Base-by-base conservation (phyloP, 2,797 vertebrate species). In the Tapera naevia region DNA sequence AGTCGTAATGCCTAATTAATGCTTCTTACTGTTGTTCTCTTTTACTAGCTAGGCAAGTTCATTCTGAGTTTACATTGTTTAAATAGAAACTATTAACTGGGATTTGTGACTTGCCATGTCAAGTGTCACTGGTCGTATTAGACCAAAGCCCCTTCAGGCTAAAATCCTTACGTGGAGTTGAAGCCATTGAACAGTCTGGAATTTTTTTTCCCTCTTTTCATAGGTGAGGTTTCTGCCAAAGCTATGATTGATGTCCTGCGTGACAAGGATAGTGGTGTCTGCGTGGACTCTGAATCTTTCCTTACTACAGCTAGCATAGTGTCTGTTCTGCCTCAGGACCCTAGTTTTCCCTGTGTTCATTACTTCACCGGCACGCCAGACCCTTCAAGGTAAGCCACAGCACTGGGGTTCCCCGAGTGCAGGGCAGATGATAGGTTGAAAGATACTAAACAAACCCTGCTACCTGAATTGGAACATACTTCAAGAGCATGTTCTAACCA, bases 341-440 rank as follows among this genome's bases (percentile, higher is more conserved):
- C 94, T 89, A 98, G 94, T 86, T 98, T 87, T n/a, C 97, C 98
- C 0, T 98, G 98, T 90, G 94, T 98, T 85, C 98, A 98, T 94
- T 98, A 98, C 96, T 98, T 98, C 92, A 98, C 98, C 3, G 98
- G 98, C 96, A 98, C 98, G 0, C 98, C 98, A 37, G 98, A 98
- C 61, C 98, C 98, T 75, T 97, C 98, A 94, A 98, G 98, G 98
- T 98, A 92, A 94, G 95, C 80, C 69, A 62, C 51, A 66, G 69
- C 53, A 25, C 1, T 28, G 62, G 66, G 45, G 25, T 64, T 87
- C 22, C 65, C 72, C 69, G 66, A 62, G 28, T 67, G 21, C 54
- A 65, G 69, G 71, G 75, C 41, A 83, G 62, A 5, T 39, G 41
- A 46, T 62, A 62, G 57, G 48, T 41, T 76, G n/a, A 78, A 90